Base-by-base conservation (phyloP, 2,797 vertebrate species). In the Lacerta agilis region DNA sequence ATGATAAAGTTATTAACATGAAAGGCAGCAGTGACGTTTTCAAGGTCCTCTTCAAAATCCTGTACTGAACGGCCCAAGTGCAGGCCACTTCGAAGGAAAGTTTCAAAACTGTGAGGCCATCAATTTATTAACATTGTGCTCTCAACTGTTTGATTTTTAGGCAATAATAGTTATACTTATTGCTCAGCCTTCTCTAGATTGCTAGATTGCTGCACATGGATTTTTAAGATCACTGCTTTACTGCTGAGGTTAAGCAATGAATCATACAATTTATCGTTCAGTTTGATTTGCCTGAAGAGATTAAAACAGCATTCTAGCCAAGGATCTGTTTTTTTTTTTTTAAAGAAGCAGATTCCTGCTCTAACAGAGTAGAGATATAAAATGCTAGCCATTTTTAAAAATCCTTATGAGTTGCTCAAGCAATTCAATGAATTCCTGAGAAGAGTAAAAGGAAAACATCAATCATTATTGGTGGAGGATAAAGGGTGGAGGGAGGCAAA, bases 271-370 rank as follows among this genome's bases (percentile, higher is more conserved):
- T 20, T 17, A 85, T 61, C 61, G 25, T n/a, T 84, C 55, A 80
- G 25, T 75, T 85, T 81, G 41, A 88, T 88, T 75, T 80, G 69
- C 58, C 78, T 88, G 55, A 36, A 85, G 18, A 81, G 23, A 81
- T 75, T 36, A 88, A 81, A 80, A 85, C 7, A 38, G 69, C 29
- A 58, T 80, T 27, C n/a, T 38, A 49, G 38, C n/a, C 66, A 75
- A 85, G 33, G 33, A 81, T 81, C 58, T n/a, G 43, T 33, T 81
- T 72, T 72, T 49, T 43, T 6, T 6, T 43, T 55, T 55, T 55
- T 15, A 3, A 11, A 49, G 58, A 61, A 58, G n/a, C 33, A 79
- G 17, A n/a, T 64, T 72, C 3, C 8, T 73, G 20, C 4, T 61
- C 15, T 38, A 43, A 73, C 25, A 81, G 7, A 29, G 29, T n/a